These are phyloP conservation scores for Brachionus manjavacas DNA, from an alignment of 1,140 invertebrate species.

Conservation along the genomic window DNA sequence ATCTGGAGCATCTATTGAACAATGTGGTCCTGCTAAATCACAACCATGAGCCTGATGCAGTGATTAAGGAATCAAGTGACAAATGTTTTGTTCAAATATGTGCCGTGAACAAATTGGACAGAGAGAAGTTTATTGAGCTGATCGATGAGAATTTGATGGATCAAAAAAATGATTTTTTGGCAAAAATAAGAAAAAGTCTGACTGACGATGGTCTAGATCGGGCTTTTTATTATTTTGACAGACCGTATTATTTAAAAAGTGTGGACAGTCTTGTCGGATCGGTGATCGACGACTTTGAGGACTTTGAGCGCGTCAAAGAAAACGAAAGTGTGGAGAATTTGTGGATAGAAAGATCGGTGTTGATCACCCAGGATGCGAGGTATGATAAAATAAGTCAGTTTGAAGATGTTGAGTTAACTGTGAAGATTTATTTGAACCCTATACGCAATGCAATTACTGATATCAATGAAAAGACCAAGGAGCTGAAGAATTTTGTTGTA, in stretches of 20 bases:
- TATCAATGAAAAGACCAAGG: slow-evolving; percentile 39
- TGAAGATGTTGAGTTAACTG: background rate
- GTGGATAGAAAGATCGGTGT: slow-evolving; percentile 32
- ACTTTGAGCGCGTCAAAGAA: slow-evolving; percentile 25
- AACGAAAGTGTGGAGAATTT: slow-evolving; percentile 36
- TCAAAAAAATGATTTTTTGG: background rate
- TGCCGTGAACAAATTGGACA: slow-evolving; percentile 28
- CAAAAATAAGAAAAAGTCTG: background rate
- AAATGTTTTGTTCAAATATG: slow-evolving; percentile 36
- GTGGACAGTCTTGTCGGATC: background rate
- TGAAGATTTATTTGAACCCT: slow-evolving; percentile 18
- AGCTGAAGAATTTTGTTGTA: slow-evolving; percentile 32
- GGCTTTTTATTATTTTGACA: slow-evolving; percentile 25
- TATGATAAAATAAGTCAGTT: slow-evolving; percentile 26
- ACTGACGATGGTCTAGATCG: background rate
- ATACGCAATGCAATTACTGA: slow-evolving; percentile 36
- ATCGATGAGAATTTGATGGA: slow-evolving; percentile 22
- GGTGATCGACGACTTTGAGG: slow-evolving; percentile 22
- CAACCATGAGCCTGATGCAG: background rate
- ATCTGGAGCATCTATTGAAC: background rate
- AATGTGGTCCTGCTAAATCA: background rate
- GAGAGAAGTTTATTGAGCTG: background rate
- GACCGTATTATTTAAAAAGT: slow-evolving; percentile 19
- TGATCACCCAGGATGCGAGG: background rate
- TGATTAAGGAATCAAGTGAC: background rate